Percentiles rank a stretch among this genome's conserved stretches.
Conservation (phyloP, 2,113 vertebrate genomes). For the Microcebus griseorufus region DNA sequence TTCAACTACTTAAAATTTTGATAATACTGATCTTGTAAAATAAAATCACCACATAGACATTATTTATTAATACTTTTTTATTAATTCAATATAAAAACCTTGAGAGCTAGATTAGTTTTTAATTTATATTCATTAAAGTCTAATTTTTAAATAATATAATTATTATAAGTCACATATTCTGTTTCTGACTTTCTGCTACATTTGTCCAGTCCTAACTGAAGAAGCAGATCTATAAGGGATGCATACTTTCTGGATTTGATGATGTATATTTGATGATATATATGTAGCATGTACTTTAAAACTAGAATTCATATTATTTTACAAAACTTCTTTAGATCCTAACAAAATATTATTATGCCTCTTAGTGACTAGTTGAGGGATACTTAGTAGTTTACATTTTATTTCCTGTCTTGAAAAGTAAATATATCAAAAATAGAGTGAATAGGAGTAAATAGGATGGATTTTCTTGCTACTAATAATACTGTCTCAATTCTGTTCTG, state of each 20-base stretch:
- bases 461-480: not conserved
- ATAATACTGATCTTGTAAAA: not conserved
- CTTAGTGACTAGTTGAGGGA: not conserved
- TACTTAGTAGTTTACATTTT: not conserved
- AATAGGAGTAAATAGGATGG: not conserved
- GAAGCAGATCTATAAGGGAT: not conserved
- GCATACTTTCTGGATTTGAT: not conserved
- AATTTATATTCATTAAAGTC: not conserved
- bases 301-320: not conserved
- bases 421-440: not conserved
- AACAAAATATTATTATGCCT: not conserved
- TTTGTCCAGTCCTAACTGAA: not conserved
- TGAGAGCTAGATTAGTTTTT: not conserved
- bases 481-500: not conserved
- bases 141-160: not conserved
- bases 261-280: not conserved
- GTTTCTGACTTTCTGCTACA: not conserved
- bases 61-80: not conserved
- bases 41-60: not conserved
- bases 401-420: not conserved
- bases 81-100: constrained; percentile 1
- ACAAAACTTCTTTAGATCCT: not conserved
- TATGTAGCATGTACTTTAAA: not conserved
- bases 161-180: not conserved
- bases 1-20: constrained; percentile 16